Base-by-base conservation (phyloP, 1,140 invertebrate species). In the Papilio dardanus region DNA sequence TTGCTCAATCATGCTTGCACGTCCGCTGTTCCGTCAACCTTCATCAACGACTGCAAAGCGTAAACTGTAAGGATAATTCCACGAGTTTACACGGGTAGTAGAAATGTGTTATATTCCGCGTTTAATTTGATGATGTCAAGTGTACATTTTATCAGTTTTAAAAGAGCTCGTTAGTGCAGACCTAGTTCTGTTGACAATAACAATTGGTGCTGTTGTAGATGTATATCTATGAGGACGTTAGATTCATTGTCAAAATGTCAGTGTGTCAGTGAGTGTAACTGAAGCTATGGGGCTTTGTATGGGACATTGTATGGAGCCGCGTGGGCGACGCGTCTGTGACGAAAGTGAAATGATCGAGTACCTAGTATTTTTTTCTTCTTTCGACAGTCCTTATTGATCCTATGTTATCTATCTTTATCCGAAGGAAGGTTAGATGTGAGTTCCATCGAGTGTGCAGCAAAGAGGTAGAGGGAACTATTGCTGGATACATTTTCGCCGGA, bases 241-340 rank as follows among this genome's bases (percentile, higher is more conserved):
- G 54, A 14, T 28, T 62, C 12, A 4, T 62, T 28, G 54, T 28
- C 54, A 62, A 62, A 62, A 62, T 62, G 54, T 62, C 54, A 62
- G 21, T 28, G 24, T 62, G 54, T 62, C 54, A 62, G 50, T 54
- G 24, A 62, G 21, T 4, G 24, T 62, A 28, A 62, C 21, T 62
- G 54, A 28, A 62, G 24, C 2, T 28, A 28, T 28, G 54, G 46
- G 54, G 24, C 24, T 28, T 58, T 58, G 54, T 58, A 58, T 58
- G 24, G 54, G 54, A 24, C 46, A n/a, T n/a, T n/a, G n/a, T n/a
- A n/a, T n/a, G 19, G 46, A 19, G 46, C n/a, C 54, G 54, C 54
- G 54, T 62, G 54, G 54, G 54, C 54, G 24, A 54, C 50, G 24
- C 12, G 3, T 28, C 54, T 5, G 24, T 4, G 12, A 24, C 7